Base-by-base conservation (phyloP, 2,113 vertebrate species). In the Platichthys stellatus region DNA sequence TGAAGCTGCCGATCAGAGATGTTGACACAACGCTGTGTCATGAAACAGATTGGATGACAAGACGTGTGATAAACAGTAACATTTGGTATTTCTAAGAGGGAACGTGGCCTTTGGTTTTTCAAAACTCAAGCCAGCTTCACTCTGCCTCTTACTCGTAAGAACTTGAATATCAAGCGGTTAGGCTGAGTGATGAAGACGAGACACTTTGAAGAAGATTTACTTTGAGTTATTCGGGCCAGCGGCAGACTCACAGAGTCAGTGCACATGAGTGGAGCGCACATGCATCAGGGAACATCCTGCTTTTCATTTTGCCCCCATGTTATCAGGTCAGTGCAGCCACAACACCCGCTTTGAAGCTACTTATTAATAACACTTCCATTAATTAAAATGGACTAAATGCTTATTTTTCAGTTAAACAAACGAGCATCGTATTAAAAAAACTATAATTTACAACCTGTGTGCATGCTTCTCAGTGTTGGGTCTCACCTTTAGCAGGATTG, bases 401-500 rank as follows among this genome's bases (percentile, higher is more conserved):
- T 12, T 43, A 2, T 38, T 38, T 31, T 31, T 31, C 31, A 35
- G 31, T 8, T 1, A 38, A 38, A 38, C 8, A 6, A 38, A 38
- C 35, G 2, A 9, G 9, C 9, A 38, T 38, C 9, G 10, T 38
- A 10, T 38, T 38, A 38, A 38, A 10, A 38, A 38, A 38, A 9
- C 35, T 0, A 38, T 9, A 9, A 38, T 38, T 38, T 10, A 38
- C 8, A 38, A 38, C 35, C 35, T 10, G 35, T 38, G 35, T 38
- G 35, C 8, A 38, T 38, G 35, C 49, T 20, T 4, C n/a, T 3
- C 23, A 2, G 11, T 18, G 28, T 12, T 2, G 2, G 8, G 1
- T 78, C 95, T 92, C 95, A 99, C 98, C 98, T 97, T 99, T 99
- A 77, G 98, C 98, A 89, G 98, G 97, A 91, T 99, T 99, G 82